Evolutionary conservation across 1,140 invertebrate genomes (phyloP), one percentile per base, ranked within the genome.

Genomic region (Hycleus cichorii): DNA sequence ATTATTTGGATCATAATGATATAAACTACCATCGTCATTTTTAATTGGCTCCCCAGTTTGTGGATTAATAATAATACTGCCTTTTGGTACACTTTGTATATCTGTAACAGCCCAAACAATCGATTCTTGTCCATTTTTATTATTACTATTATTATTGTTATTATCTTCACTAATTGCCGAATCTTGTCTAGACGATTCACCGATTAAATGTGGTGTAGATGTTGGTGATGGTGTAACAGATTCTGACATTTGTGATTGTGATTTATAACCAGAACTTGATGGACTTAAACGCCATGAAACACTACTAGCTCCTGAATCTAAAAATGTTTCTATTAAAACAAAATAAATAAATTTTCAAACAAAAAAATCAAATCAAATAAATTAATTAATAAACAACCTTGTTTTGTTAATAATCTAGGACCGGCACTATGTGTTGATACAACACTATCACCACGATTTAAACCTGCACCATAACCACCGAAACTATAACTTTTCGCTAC

Each of bases 401-500:
- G 88, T 69, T 89, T 86, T 58, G 83, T 85, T 4, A 89, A 78
- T 18, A 81, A 73, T 24, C 86, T 73, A 39, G 80, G 68, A 27
- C 73, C 78, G 47, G 80, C 75, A 65, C 69, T 73, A 56, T 71
- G 69, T 2, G 72, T 69, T 7, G 74, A 74, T 46, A 69, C 64
- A 10, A 74, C 67, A 62, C 71, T 74, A 60, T 77, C 75, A 9
- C 72, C 74, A 70, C 74, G 69, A 38, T 59, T 75, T 10, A 73
- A 59, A 6, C 64, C 62, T n/a, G 66, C 79, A 3, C 83, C 83
- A 66, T 91, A 91, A 11, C 90, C 90, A 24, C 88, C 89, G 68
- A 93, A 93, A 71, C 89, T 92, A 74, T 88, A 90, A 12, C 87
- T 88, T 74, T 93, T 93, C 49, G 88, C 85, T 18, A 93, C 88